A percentile compares a stretch with the other conserved stretches of the same genome.
phyloP scores from a whole-genome alignment of 1,140 invertebrate species.

The Anoplolepis gracilipes region DNA sequence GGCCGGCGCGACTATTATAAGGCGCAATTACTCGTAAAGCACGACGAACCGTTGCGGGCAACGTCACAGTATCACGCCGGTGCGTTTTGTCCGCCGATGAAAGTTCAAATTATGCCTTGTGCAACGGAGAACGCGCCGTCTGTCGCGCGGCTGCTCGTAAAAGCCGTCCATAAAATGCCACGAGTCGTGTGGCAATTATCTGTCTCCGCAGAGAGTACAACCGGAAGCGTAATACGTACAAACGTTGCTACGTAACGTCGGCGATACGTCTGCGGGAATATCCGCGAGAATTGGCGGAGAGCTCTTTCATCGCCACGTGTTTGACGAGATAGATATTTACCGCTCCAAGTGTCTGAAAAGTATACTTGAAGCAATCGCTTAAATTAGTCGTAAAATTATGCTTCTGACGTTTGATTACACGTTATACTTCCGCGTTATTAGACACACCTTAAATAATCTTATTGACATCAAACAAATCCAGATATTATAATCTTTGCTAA shows the following conservation, averaged over 20 bases:
- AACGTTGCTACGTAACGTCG: conserved; percentile 18
- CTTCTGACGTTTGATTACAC: neutral
- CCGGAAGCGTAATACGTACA: conserved; percentile 5
- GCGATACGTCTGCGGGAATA: conserved; percentile 5
- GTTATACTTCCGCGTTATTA: conserved; percentile 24
- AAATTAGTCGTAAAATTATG: conserved; percentile 14
- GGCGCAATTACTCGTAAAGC: conserved; percentile 51
- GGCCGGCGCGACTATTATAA: neutral
- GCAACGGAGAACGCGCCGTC: conserved; percentile 18
- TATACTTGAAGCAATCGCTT: neutral
- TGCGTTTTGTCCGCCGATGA: conserved; percentile 17
- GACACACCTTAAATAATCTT: neutral
- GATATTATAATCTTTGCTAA: neutral
- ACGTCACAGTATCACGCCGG: neutral
- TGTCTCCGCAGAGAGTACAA: conserved; percentile 16
- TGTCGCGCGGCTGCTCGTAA: conserved; percentile 43
- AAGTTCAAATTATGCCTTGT: conserved; percentile 59
- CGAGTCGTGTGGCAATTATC: conserved; percentile 47
- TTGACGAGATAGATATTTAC: conserved; percentile 13
- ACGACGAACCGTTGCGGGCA: conserved; percentile 3
- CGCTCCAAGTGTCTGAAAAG: conserved; percentile 14
- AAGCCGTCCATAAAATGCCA: conserved; percentile 47
- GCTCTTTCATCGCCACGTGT: neutral
- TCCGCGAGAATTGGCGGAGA: neutral
- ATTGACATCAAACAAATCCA: neutral